These are phyloP conservation scores for Rhynchonycteris naso DNA, from an alignment of 2,797 vertebrate species.

Conservation along the genomic window DNA sequence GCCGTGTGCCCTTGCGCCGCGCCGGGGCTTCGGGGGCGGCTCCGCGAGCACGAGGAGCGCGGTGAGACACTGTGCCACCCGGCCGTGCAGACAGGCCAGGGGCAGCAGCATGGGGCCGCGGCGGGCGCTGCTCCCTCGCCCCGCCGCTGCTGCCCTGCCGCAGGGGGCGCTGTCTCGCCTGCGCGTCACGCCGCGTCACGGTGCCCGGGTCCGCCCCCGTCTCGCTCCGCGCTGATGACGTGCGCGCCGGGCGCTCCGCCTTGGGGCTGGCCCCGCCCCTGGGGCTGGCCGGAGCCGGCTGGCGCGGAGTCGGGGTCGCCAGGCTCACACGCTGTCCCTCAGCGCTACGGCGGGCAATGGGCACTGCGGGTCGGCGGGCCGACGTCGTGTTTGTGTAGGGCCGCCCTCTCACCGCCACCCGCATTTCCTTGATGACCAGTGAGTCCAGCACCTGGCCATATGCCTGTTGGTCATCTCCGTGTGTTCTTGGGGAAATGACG, in stretches of 20 bases:
- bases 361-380: too few relatives aligned
- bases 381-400: not conserved
- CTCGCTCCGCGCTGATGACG: not conserved
- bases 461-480: not conserved
- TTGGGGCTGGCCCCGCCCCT: not conserved
- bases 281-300: not conserved
- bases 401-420: not conserved
- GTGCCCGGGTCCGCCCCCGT: not conserved
- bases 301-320: not conserved
- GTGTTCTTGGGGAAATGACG: not conserved
- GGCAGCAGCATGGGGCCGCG: conserved; percentile 92
- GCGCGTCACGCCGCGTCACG: not conserved
- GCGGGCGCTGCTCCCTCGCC: not conserved
- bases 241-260: too few relatives aligned
- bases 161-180: not conserved
- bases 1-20: conserved; percentile 87
- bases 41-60: conserved; percentile 95
- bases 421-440: too few relatives aligned
- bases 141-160: not conserved
- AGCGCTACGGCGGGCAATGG: fast-evolving
- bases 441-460: not conserved
- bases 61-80: conserved; percentile 96
- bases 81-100: conserved; percentile 94
- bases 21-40: conserved; percentile 94
- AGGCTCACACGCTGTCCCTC: too few relatives aligned